A percentile compares a stretch with the other conserved stretches of the same genome.
Conservation (phyloP, 2,888 invertebrate species). For the Stenotaenia linearis region DNA sequence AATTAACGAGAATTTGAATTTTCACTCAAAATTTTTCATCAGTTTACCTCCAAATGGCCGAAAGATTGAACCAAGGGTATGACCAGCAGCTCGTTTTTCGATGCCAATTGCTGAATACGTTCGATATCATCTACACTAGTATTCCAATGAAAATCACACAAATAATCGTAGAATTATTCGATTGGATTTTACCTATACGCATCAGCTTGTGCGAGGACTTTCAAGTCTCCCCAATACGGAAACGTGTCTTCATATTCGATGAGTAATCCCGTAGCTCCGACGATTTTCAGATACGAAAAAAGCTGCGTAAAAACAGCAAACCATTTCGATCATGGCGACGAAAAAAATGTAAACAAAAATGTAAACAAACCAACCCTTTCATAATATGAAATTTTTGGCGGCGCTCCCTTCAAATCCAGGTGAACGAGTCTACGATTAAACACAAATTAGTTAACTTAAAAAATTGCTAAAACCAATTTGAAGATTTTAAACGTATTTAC, state of each 20-base stretch:
- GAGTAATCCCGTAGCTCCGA: constrained; percentile 48
- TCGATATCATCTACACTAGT: constrained; percentile 45
- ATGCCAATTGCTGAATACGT: constrained; percentile 43
- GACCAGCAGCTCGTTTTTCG: constrained; percentile 52
- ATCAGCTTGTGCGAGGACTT: constrained; percentile 37
- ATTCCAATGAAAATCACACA: too few species aligned
- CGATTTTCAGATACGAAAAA: constrained; percentile 45
- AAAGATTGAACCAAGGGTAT: constrained; percentile 54
- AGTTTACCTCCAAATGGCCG: constrained; percentile 51
- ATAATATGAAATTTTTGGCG: constrained; percentile 62
- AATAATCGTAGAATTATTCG: background rate
- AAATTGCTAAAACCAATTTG: background rate
- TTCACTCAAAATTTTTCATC: background rate
- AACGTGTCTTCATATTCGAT: constrained; percentile 51
- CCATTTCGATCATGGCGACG: too few species aligned
- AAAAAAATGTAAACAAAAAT: background rate
- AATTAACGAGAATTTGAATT: background rate
- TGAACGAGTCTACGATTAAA: constrained; percentile 73
- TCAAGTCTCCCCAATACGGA: constrained; percentile 46
- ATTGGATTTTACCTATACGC: constrained; percentile 36
- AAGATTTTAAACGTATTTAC: background rate
- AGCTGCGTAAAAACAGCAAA: too few species aligned
- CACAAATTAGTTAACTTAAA: too few species aligned
- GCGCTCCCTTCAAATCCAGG: constrained; percentile 77
- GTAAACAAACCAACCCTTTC: constrained; percentile 39